Base-by-base conservation (phyloP, 2,797 vertebrate genomes). In the Alosa sapidissima region DNA sequence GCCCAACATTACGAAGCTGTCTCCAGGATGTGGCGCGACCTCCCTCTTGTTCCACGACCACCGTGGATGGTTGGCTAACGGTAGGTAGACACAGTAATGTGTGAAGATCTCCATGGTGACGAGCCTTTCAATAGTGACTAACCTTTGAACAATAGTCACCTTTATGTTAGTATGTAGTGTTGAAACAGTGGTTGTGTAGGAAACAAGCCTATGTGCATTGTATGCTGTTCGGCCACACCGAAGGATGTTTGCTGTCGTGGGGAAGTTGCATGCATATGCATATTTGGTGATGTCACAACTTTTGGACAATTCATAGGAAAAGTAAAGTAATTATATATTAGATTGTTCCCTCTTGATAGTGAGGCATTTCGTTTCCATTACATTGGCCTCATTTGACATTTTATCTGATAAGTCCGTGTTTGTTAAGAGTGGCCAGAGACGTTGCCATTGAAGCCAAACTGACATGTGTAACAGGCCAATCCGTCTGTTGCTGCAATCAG, bases 401-500 rank as follows among this genome's bases (percentile, higher is more conserved):
- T 62, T 28, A 68, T 68, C 24, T 36, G 62, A 68, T 33, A 52
- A 68, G 2, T 68, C 28, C 33, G 11, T 33, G 8, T 7, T 36
- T 28, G 68, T 75, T 45, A 75, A 36, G 6, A 36, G 36, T 75
- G 36, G 68, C 1, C 68, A 72, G 65, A 47, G 13, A 72, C 13
- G 33, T 41, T 41, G 36, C 14, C 33, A 36, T 33, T 72, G 28
- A 33, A 72, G 33, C 65, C 65, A 72, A 75, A 45, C 68, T 45
- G 68, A 21, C 68, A 78, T 33, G 68, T 72, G 36, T 72, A 72
- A 36, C 68, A 47, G 72, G 72, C 45, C 72, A 78, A 45, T 78
- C 41, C 19, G 41, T 78, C 72, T 78, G 72, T 45, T 21, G 72
- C 16, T 78, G 41, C 72, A 41, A 21, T 78, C 41, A 78, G 16